Base-by-base conservation (phyloP, 2,888 invertebrate species). In the Diarsia rubi region DNA sequence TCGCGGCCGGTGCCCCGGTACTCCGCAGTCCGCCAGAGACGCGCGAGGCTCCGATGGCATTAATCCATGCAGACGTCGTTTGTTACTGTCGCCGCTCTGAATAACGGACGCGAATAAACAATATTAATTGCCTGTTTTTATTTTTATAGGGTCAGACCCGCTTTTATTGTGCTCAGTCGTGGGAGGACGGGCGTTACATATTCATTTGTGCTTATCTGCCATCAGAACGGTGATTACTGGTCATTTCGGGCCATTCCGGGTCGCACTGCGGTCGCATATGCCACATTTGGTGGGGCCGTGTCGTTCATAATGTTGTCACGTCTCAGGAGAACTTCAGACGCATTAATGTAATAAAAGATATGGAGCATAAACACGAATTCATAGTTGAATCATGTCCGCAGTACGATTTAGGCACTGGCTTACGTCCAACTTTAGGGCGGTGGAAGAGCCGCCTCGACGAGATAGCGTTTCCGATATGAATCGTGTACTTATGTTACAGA, bases 171-270 rank as follows among this genome's bases (percentile, higher is more conserved):
- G 88, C 90, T 89, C 90, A 91, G 90, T 91, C 93, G 95, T 95
- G 95, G 95, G 96, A 95, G 94, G 94, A 93, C 91, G 89, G 90
- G 91, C 92, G 93, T 94, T 94, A 95, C 94, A 95, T 95, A 95
- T 95, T 95, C 95, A 95, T 96, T 94, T 94, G 93, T 88, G 93
- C 93, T 96, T 96, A 96, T 96, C 96, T 94, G 88, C 90, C 93
- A 95, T 95, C 95, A 87, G 91, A 88, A 86, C 90, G 90, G 91
- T 90, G 91, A 94, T 95, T 94, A 93, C 94, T 92, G 93, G 93
- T 92, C 91, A 92, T 94, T 94, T 93, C 83, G 91, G 91, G 90
- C 89, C 89, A 88, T 91, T 90, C 90, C 85, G 91, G 90, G 91
- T 88, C 88, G 87, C 80, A 85, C 84, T 86, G 90, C 88, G 91